Conservation (phyloP, 2,888 invertebrate species). For the Harmothoe impar region DNA sequence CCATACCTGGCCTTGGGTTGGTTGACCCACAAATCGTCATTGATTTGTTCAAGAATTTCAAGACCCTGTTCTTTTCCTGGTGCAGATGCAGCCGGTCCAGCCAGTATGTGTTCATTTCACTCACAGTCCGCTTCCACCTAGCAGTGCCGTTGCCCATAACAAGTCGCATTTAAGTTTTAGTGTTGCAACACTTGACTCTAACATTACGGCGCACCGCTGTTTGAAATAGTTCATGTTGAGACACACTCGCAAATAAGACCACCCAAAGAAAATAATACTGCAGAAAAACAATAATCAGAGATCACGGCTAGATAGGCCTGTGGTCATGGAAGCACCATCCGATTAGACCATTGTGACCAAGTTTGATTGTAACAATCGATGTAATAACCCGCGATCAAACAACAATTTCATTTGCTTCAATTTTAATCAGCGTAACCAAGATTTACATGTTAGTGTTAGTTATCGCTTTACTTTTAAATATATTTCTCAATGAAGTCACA, state of each 20-base stretch:
- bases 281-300: no score
- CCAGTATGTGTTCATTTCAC: slow-evolving; percentile 53
- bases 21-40: not conserved
- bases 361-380: no score
- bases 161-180: slow-evolving; percentile 29
- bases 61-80: slow-evolving; percentile 1
- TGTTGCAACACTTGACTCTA: not conserved
- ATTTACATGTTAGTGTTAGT: not conserved
- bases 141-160: not conserved
- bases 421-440: no score
- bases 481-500: not conserved
- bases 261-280: not conserved
- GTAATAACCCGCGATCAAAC: no score
- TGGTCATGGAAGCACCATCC: no score
- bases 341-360: no score
- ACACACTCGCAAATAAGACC: not conserved
- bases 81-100: slow-evolving; percentile 51
- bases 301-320: no score
- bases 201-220: not conserved
- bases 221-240: not conserved
- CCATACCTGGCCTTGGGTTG: not conserved
- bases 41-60: slow-evolving; percentile 24
- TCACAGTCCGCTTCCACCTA: slow-evolving; percentile 28
- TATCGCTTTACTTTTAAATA: not conserved
- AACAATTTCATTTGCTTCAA: no score